phyloP scores from a whole-genome alignment of 2,888 invertebrate genomes.

The Brachyopa scutellaris region DNA sequence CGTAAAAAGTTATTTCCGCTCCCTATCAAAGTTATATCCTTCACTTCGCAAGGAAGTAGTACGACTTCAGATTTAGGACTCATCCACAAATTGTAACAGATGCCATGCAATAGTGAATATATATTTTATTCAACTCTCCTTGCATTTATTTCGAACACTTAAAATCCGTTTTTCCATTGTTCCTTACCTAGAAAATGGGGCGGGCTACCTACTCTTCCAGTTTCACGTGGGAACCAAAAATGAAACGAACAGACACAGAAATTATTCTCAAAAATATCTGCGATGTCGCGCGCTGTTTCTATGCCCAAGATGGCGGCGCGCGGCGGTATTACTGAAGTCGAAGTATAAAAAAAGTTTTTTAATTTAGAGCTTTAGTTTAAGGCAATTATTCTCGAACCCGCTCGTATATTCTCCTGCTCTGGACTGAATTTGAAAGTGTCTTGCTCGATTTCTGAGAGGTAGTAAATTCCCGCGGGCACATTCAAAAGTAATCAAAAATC shows the following conservation, averaged over 20 bases:
- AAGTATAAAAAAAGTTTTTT: constrained; percentile 62
- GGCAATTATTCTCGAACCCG: constrained; percentile 52
- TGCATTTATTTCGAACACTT: constrained; percentile 59
- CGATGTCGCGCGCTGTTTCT: constrained; percentile 32
- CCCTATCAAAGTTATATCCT: not conserved
- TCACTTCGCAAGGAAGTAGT: not conserved
- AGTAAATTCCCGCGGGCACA: constrained; percentile 63
- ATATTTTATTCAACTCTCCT: constrained; percentile 59
- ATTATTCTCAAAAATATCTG: constrained; percentile 22
- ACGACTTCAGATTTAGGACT: constrained; percentile 47
- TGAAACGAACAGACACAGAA: constrained; percentile 17
- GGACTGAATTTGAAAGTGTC: constrained; percentile 29
- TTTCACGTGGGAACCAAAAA: not conserved
- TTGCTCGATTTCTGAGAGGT: constrained; percentile 9
- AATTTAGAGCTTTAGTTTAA: constrained; percentile 64
- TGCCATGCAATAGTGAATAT: constrained; percentile 60
- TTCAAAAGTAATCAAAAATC: constrained; percentile 61
- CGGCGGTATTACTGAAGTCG: not conserved
- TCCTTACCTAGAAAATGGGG: constrained; percentile 22
- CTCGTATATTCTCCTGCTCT: constrained; percentile 1
- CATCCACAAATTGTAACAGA: constrained; percentile 71
- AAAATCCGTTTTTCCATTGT: constrained; percentile 55
- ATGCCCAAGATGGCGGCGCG: constrained; percentile 47
- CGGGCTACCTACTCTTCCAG: not conserved
- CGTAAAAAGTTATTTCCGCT: constrained; percentile 57